These are phyloP conservation scores for Metaphire vulgaris DNA, from an alignment of 1,140 invertebrate genomes.

Conservation along the genomic window DNA sequence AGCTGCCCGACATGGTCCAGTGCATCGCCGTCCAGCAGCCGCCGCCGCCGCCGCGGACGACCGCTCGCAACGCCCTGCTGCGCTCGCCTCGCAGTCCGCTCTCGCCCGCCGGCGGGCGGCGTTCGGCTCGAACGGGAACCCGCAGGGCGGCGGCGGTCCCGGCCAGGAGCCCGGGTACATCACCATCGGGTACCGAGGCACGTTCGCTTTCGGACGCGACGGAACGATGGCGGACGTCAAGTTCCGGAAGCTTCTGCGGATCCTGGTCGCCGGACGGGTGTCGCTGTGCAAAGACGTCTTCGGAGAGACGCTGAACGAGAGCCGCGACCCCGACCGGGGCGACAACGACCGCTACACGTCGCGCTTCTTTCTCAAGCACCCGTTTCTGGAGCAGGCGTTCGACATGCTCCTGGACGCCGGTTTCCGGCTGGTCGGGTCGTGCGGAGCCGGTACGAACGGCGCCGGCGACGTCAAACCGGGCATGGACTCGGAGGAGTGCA, in stretches of 20 bases:
- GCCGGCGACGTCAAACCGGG: slow-evolving; percentile 78
- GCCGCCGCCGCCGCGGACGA: no score
- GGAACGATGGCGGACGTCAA: slow-evolving; percentile 87
- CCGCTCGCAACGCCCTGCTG: no score
- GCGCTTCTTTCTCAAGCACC: slow-evolving; percentile 97
- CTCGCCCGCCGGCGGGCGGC: background rate
- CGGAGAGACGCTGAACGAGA: slow-evolving; percentile 94
- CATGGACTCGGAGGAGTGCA: slow-evolving; percentile 89
- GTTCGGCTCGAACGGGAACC: background rate
- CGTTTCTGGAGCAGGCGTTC: slow-evolving; percentile 95
- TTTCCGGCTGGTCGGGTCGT: slow-evolving; percentile 59
- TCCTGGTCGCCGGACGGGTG: slow-evolving; percentile 90
- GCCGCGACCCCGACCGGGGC: slow-evolving; percentile 92
- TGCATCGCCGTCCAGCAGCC: slow-evolving; percentile 30
- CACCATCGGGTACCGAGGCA: slow-evolving; percentile 94
- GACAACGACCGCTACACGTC: slow-evolving; percentile 85
- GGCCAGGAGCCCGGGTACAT: slow-evolving; percentile 64
- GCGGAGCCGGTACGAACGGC: slow-evolving; percentile 81
- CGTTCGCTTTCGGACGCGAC: slow-evolving; percentile 97
- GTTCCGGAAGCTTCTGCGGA: slow-evolving; percentile 92
- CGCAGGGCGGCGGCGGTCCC: background rate
- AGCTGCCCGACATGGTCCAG: slow-evolving; percentile 56
- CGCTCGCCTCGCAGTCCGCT: slow-evolving; percentile 24
- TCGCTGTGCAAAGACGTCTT: slow-evolving; percentile 51
- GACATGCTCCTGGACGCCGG: slow-evolving; percentile 91